Percentiles rank a stretch among this genome's conserved stretches.
Conservation (phyloP, 2,888 invertebrate genomes). For the Trileptium ribeirensis region DNA sequence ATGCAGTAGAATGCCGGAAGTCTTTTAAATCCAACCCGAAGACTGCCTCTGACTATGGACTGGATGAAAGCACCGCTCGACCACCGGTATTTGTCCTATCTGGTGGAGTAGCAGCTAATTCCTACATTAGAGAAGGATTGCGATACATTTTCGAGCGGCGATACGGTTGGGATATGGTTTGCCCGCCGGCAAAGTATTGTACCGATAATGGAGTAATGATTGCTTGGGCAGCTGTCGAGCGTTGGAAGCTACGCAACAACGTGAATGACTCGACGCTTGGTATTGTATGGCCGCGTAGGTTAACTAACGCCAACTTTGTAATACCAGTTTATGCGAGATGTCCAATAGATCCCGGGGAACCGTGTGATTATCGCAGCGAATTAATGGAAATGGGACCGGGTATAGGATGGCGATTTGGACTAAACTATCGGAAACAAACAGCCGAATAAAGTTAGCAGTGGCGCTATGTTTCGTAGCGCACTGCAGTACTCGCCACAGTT, state of each 20-base stretch:
- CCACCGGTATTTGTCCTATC: conserved; percentile 64
- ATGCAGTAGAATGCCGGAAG: neutral
- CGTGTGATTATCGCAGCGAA: too few relatives aligned
- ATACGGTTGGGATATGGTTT: conserved; percentile 55
- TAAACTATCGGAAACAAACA: too few relatives aligned
- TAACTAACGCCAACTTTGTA: too few relatives aligned
- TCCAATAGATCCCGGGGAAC: too few relatives aligned
- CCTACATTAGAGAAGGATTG: conserved; percentile 65
- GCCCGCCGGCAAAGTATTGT: conserved; percentile 76
- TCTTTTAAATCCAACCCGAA: too few relatives aligned
- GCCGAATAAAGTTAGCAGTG: too few relatives aligned
- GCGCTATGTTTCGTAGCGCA: too few relatives aligned
- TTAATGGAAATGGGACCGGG: too few relatives aligned
- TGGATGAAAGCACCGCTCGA: neutral
- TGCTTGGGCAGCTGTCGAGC: conserved; percentile 63
- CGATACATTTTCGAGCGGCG: neutral
- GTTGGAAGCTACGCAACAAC: neutral
- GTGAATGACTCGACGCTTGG: too few relatives aligned
- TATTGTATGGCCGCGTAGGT: neutral
- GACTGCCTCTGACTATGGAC: neutral
- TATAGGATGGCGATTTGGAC: too few relatives aligned
- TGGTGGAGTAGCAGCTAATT: conserved; percentile 92
- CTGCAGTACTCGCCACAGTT: too few relatives aligned
- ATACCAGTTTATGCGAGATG: too few relatives aligned
- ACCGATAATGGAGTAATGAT: conserved; percentile 99